Percentiles rank a stretch among this genome's conserved stretches.
Evolutionary conservation across 2,888 invertebrate genomes (phyloP).

Genomic region (Empis stercorea): DNA sequence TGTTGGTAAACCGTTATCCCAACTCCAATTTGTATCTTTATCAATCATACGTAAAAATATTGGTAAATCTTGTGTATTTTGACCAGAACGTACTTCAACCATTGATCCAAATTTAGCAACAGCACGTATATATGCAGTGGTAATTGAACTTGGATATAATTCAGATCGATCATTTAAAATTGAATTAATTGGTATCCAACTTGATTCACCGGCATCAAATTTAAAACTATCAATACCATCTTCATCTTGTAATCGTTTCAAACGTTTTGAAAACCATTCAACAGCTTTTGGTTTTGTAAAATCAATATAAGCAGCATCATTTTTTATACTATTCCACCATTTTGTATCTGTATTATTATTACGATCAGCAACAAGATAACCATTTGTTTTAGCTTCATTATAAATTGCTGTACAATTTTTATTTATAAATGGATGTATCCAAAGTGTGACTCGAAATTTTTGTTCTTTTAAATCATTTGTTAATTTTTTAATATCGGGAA

Average conservation of each 20-base stretch:
- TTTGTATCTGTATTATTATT: constrained; percentile 31
- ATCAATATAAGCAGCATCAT: constrained; percentile 47
- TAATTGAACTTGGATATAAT: constrained; percentile 32
- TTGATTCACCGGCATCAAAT: constrained; percentile 64
- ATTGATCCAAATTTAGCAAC: constrained; percentile 43
- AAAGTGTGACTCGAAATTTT: constrained; percentile 64
- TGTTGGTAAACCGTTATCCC: constrained; percentile 52
- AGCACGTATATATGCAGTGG: constrained; percentile 40
- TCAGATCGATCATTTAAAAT: constrained; percentile 42
- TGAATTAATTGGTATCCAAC: constrained; percentile 47
- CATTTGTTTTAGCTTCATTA: constrained; percentile 42
- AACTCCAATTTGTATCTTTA: constrained; percentile 52
- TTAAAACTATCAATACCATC: constrained; percentile 61
- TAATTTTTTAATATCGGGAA: constrained; percentile 52
- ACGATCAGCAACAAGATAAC: constrained; percentile 38
- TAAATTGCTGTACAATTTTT: constrained; percentile 51
- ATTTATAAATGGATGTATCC: constrained; percentile 82
- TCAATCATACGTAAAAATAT: constrained; percentile 62
- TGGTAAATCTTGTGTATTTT: constrained; percentile 48
- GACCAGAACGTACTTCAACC: constrained; percentile 55
- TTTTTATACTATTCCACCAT: constrained; percentile 38
- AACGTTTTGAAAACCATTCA: constrained; percentile 40
- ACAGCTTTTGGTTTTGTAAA: constrained; percentile 51
- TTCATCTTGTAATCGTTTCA: constrained; percentile 41
- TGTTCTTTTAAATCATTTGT: constrained; percentile 46